Conservation (phyloP, 2,888 invertebrate species). For the Caenorhabditis panamensis region DNA sequence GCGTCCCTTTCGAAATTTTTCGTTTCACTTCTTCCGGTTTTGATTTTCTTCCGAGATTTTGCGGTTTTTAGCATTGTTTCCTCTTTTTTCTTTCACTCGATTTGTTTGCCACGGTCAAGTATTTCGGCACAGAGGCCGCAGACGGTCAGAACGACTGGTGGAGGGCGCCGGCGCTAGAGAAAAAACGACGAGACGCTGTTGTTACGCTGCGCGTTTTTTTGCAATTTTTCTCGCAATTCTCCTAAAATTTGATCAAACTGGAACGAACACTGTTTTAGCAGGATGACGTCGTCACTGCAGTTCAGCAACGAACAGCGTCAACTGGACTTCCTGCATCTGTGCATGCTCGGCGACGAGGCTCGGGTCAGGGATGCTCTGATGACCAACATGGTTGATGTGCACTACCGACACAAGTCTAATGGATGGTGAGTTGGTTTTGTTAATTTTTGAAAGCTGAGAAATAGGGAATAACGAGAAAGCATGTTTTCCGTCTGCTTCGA, state of each 20-base stretch:
- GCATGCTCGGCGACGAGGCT: conserved; percentile 63
- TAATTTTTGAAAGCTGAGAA: too few species aligned
- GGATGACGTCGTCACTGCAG: conserved; percentile 1
- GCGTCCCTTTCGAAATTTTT: too few species aligned
- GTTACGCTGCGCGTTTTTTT: conserved; percentile 10
- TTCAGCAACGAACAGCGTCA: conserved; percentile 56
- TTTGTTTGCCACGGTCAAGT: conserved; percentile 32
- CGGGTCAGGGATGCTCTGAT: conserved; percentile 60
- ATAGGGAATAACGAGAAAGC: not conserved
- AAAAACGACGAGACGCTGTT: conserved; percentile 19
- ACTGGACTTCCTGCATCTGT: conserved; percentile 65
- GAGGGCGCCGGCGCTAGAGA: too few species aligned
- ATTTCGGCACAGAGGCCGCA: conserved; percentile 33
- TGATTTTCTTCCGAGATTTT: too few species aligned
- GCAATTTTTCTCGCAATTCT: conserved; percentile 5
- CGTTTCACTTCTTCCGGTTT: too few species aligned
- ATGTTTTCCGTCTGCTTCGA: too few species aligned
- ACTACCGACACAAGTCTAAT: conserved; percentile 65
- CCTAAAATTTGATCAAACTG: too few species aligned
- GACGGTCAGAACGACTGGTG: too few species aligned
- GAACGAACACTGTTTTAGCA: not conserved
- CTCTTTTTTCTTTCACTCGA: conserved; percentile 1
- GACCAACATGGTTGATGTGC: conserved; percentile 62
- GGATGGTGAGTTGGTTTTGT: conserved; percentile 65
- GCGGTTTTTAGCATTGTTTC: too few species aligned